Percentiles rank a stretch among this genome's conserved stretches.
Evolutionary conservation across 2,113 vertebrate species (phyloP).

Genomic region (Megaptera novaeangliae): DNA sequence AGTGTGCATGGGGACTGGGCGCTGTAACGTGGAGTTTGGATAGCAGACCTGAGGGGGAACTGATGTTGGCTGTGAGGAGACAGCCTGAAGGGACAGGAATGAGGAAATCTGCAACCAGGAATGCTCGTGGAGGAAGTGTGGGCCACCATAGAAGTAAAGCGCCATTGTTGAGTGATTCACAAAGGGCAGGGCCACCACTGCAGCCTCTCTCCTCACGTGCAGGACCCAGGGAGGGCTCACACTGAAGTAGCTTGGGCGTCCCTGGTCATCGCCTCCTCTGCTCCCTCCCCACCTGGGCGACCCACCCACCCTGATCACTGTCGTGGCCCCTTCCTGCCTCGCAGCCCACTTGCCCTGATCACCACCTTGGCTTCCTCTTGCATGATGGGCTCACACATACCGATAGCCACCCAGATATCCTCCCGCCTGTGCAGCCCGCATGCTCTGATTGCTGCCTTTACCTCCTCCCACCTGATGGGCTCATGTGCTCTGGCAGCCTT

Average conservation of each 20-base stretch:
- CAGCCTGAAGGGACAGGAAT: background rate
- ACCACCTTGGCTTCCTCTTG: background rate
- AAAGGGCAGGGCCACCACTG: background rate
- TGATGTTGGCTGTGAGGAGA: background rate
- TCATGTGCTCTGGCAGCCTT: background rate
- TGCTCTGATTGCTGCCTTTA: background rate
- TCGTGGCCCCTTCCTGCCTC: background rate
- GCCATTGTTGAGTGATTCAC: background rate
- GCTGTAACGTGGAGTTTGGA: background rate
- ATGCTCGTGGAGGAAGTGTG: background rate
- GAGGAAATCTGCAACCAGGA: background rate
- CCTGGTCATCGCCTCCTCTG: background rate
- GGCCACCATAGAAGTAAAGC: background rate
- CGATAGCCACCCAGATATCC: background rate
- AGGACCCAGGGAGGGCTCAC: background rate
- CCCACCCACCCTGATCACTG: background rate
- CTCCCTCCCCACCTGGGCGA: no score
- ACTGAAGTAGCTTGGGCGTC: background rate
- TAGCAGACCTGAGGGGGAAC: background rate
- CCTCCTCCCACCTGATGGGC: background rate
- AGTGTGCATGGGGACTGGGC: background rate
- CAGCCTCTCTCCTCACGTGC: background rate
- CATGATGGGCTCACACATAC: background rate
- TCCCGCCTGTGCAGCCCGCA: background rate
- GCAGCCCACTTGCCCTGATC: background rate